Evolutionary conservation across 1,140 invertebrate species (phyloP).

Genomic region (Acromyrmex heyeri): DNA sequence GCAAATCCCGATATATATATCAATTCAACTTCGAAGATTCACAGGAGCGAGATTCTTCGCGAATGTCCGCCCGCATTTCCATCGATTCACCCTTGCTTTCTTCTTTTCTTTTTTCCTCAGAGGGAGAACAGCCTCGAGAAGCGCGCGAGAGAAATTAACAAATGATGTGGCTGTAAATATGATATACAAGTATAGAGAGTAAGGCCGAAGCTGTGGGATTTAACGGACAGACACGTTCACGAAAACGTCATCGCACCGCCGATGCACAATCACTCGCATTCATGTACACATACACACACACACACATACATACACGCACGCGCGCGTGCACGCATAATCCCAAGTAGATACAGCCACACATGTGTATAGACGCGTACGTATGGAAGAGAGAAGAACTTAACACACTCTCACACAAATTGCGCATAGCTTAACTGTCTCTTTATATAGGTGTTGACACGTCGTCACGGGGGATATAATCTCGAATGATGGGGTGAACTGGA

Average conservation of each 20-base stretch:
- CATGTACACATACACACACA: neutral
- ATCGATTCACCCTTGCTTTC: neutral
- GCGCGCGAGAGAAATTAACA: conserved; percentile 20
- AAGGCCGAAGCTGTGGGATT: conserved; percentile 41
- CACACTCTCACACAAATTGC: conserved; percentile 60
- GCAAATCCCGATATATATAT: neutral
- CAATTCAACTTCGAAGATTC: neutral
- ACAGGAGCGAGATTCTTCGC: neutral
- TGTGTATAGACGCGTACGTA: conserved; percentile 9
- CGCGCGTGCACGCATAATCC: conserved; percentile 21
- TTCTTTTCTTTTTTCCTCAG: neutral
- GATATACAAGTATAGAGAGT: conserved; percentile 68
- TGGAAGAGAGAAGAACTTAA: conserved; percentile 34
- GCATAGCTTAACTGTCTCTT: conserved; percentile 82
- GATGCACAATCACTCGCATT: conserved; percentile 2
- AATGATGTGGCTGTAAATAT: conserved; percentile 72
- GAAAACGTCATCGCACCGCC: conserved; percentile 40
- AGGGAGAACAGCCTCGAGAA: conserved; percentile 57
- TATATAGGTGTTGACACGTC: conserved; percentile 81
- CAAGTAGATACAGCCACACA: conserved; percentile 37
- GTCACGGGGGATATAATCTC: conserved; percentile 57
- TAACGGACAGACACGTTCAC: neutral
- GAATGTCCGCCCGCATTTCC: neutral
- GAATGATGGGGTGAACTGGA: neutral
- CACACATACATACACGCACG: neutral